These are phyloP conservation scores for Lasioglossum leucozonium DNA, from an alignment of 2,888 invertebrate species.

Conservation along the genomic window DNA sequence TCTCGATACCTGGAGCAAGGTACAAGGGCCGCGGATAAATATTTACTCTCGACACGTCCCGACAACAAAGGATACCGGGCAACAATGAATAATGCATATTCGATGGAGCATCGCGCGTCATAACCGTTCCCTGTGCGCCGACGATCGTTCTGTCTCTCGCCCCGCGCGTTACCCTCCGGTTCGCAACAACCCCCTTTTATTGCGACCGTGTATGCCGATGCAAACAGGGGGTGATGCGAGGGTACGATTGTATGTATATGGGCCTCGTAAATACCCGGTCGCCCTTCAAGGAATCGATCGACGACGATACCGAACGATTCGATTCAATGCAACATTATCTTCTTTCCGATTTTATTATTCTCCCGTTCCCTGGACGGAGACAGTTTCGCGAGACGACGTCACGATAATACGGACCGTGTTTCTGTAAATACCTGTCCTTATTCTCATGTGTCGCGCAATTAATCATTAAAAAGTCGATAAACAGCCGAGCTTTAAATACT, in stretches of 20 bases:
- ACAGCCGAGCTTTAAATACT: too few species aligned
- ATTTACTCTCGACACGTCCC: conserved; percentile 40
- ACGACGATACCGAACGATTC: conserved; percentile 32
- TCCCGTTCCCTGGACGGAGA: not conserved
- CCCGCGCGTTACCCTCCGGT: conserved; percentile 28
- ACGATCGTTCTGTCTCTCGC: conserved; percentile 26
- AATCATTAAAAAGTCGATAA: too few species aligned
- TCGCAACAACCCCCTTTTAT: conserved; percentile 36
- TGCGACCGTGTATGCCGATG: not conserved
- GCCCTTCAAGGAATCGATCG: conserved; percentile 55
- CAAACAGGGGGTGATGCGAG: conserved; percentile 46
- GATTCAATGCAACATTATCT: conserved; percentile 40
- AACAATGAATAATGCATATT: conserved; percentile 60
- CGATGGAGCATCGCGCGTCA: conserved; percentile 51
- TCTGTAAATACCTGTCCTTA: not conserved
- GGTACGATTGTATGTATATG: conserved; percentile 29
- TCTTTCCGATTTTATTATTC: conserved; percentile 34
- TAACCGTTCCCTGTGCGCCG: conserved; percentile 45
- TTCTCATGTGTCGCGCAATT: not conserved
- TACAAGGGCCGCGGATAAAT: conserved; percentile 26
- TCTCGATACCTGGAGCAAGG: not conserved
- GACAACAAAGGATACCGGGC: conserved; percentile 34
- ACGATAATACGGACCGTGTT: not conserved
- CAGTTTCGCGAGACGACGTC: conserved; percentile 2
- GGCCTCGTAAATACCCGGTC: conserved; percentile 60